phyloP scores from a whole-genome alignment of 2,113 vertebrate genomes.

The Pluvianellus socialis region DNA sequence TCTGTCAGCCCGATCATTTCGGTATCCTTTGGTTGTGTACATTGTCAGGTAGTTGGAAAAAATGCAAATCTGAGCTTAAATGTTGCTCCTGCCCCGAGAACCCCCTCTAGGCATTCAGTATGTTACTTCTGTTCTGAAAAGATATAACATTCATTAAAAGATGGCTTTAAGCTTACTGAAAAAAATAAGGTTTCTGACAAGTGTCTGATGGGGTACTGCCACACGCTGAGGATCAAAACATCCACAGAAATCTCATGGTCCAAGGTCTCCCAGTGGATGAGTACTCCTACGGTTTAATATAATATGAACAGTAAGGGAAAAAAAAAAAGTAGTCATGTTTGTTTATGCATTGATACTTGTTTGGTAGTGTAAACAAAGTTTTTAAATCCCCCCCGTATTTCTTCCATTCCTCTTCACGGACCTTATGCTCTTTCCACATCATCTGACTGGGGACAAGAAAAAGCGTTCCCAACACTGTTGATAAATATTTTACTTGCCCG shows the following conservation, averaged over 20 bases:
- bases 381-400: neutral
- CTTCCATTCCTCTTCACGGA: neutral
- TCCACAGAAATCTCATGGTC: neutral
- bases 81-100: accelerated
- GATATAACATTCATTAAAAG: neutral
- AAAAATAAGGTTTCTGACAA: neutral
- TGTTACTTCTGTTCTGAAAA: neutral
- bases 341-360: neutral
- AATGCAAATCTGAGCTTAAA: neutral
- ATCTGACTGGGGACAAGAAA: neutral
- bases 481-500: neutral
- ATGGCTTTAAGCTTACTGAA: neutral
- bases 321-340: neutral
- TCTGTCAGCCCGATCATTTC: neutral
- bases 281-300: neutral
- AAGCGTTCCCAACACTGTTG: neutral
- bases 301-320: neutral
- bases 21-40: neutral
- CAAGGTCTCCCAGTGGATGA: neutral
- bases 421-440: neutral
- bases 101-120: neutral
- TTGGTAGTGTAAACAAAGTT: neutral
- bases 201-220: neutral
- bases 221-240: neutral
- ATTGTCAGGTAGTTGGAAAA: neutral